Percentiles rank a stretch among this genome's conserved stretches.
Evolutionary conservation across 2,888 invertebrate species (phyloP).

Genomic region (Hypercompe scribonia): DNA sequence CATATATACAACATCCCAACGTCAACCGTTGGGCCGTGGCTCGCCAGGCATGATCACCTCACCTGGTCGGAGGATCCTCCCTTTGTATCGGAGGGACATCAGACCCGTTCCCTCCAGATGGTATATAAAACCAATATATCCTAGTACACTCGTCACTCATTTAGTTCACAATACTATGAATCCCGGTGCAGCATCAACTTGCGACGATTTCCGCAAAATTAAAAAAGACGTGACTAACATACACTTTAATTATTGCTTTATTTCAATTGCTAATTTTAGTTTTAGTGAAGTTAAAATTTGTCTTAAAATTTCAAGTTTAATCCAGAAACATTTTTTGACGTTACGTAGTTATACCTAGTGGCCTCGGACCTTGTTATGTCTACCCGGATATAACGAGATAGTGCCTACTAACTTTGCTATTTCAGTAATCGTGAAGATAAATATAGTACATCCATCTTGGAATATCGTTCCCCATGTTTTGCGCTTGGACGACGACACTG

Average conservation of each 20-base stretch:
- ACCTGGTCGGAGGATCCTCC: no score
- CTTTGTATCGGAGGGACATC: no score
- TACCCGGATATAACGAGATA: slow-evolving; percentile 41
- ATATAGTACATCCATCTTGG: slow-evolving; percentile 42
- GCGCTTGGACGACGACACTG: slow-evolving; percentile 11
- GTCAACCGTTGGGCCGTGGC: no score
- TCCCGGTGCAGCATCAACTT: no score
- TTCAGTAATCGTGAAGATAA: slow-evolving; percentile 52
- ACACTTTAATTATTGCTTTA: not conserved
- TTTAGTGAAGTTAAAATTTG: not conserved
- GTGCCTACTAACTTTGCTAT: slow-evolving; percentile 41
- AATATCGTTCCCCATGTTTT: slow-evolving; percentile 47
- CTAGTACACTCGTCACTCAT: no score
- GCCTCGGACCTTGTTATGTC: not conserved
- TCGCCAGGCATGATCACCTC: no score
- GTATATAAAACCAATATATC: no score
- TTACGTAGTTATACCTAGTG: not conserved
- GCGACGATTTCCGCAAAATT: no score
- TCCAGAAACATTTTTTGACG: not conserved
- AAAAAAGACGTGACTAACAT: not conserved
- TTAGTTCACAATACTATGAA: no score
- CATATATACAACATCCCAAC: no score
- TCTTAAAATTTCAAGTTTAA: not conserved
- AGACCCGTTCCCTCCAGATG: no score
- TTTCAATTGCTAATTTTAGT: no score